A percentile compares a stretch with the other conserved stretches of the same genome.
Evolutionary conservation across 2,113 vertebrate species (phyloP).

Genomic region (Pachycephala philippinensis): DNA sequence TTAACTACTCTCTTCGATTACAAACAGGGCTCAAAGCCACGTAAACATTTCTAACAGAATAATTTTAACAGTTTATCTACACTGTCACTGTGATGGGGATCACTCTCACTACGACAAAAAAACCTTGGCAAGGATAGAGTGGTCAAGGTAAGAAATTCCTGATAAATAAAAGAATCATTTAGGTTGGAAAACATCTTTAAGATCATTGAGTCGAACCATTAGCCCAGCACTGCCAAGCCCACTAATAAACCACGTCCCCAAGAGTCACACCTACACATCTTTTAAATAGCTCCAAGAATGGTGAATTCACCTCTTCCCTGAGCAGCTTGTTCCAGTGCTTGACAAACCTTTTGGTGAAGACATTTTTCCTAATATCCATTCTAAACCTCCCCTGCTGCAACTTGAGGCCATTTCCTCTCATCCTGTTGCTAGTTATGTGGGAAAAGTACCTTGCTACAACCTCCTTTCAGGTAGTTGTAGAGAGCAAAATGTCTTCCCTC

Average conservation of each 20-base stretch:
- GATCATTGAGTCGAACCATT: not conserved
- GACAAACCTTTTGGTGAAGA: not conserved
- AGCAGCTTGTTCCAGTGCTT: not conserved
- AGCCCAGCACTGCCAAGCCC: not conserved
- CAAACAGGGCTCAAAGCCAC: not conserved
- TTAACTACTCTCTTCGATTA: not conserved
- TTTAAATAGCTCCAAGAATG: not conserved
- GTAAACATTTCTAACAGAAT: not conserved
- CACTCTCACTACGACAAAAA: not conserved
- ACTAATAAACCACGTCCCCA: not conserved
- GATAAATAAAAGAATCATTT: not conserved
- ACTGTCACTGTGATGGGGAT: not conserved
- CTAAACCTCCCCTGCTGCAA: not conserved
- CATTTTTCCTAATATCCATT: not conserved
- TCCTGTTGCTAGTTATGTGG: not conserved
- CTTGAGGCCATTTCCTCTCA: rapidly evolving
- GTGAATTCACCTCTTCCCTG: not conserved
- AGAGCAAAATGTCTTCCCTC: not conserved
- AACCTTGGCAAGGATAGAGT: not conserved
- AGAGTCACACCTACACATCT: not conserved
- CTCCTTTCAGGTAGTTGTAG: not conserved
- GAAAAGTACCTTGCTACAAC: not conserved
- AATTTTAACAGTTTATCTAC: not conserved
- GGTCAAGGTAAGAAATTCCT: not conserved
- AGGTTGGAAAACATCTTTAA: not conserved